Conservation (phyloP, 2,888 invertebrate species). For the Eucera pruinosa region DNA sequence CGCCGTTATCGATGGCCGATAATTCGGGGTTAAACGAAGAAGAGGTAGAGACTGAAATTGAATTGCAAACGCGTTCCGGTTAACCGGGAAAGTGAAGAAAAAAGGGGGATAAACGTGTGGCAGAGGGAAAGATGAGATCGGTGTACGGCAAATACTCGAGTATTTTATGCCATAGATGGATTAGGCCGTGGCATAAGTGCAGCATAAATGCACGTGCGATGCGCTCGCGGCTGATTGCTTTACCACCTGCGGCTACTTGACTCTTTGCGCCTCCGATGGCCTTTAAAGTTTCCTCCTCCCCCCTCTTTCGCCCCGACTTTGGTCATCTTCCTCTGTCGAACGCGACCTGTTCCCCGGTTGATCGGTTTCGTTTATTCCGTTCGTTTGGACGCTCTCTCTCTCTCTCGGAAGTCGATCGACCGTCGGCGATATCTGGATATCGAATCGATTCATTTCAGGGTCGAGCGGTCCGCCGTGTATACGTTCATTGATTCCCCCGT, state of each 20-base stretch:
- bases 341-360: too few species aligned
- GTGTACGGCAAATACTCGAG: slow-evolving; percentile 39
- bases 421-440: slow-evolving; percentile 43
- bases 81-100: not conserved
- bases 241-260: slow-evolving; percentile 66
- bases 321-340: not conserved
- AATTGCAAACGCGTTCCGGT: too few species aligned
- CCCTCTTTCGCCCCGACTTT: slow-evolving; percentile 12
- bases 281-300: slow-evolving; percentile 47
- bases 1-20: too few species aligned
- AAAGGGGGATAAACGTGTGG: slow-evolving; percentile 26
- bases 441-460: slow-evolving; percentile 51
- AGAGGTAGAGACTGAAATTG: too few species aligned
- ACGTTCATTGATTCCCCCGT: slow-evolving; percentile 34
- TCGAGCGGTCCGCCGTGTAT: slow-evolving; percentile 27
- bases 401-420: slow-evolving; percentile 36
- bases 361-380: slow-evolving; percentile 14
- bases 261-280: slow-evolving; percentile 51
- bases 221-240: slow-evolving; percentile 63
- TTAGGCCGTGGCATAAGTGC: slow-evolving; percentile 54
- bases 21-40: too few species aligned
- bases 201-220: slow-evolving; percentile 58
- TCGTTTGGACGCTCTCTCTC: slow-evolving; percentile 5
- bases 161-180: slow-evolving; percentile 43
- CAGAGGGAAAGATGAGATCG: slow-evolving; percentile 28